Base-by-base conservation (phyloP, 2,113 vertebrate species). In the Murina feae region DNA sequence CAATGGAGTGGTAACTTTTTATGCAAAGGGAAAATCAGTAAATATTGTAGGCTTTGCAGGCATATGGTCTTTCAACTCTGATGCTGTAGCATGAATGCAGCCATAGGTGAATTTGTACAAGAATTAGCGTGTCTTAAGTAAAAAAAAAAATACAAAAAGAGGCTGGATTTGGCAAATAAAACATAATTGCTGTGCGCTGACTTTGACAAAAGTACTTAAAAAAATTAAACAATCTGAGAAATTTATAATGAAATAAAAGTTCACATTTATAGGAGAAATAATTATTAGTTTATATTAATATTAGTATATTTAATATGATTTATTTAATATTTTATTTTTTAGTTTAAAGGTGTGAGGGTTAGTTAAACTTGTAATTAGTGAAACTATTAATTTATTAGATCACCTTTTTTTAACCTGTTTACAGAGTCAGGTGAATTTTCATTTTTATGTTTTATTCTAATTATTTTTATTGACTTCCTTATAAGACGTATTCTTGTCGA, bases 121-220 rank as follows among this genome's bases (percentile, higher is more conserved):
- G 55, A 53, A 76, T 76, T 68, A 76, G 2, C 11, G 6, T 66
- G n/a, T 35, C 16, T 76, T 93, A 5, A 10, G 78, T 47, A 55
- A 85, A 84, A 55, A 10, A 44, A 44, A 44, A 44, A 44, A 44
- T 23, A n/a, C 63, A 71, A 76, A 65, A 49, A 42, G 20, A 37
- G 18, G 18, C 4, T 39, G 68, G 37, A 25, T 63, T 88, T 65
- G 23, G 8, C 44, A 20, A 30, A 84, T 23, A 53, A 30, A 32
- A 10, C 4, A 87, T 84, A 32, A 79, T 88, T 85, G 18, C 32
- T 58, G 35, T 82, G 2, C 1, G 5, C 30, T 49, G 53, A 87
- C 74, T 30, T 85, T 96, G 5, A 92, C 25, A 72, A 94, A 87
- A 74, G 44, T 75, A 78, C 28, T 85, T 91, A n/a, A 51, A 69